A percentile compares a stretch with the other conserved stretches of the same genome.
These are phyloP conservation scores for Epiblema foenella DNA, from an alignment of 2,888 invertebrate species.

Conservation along the genomic window DNA sequence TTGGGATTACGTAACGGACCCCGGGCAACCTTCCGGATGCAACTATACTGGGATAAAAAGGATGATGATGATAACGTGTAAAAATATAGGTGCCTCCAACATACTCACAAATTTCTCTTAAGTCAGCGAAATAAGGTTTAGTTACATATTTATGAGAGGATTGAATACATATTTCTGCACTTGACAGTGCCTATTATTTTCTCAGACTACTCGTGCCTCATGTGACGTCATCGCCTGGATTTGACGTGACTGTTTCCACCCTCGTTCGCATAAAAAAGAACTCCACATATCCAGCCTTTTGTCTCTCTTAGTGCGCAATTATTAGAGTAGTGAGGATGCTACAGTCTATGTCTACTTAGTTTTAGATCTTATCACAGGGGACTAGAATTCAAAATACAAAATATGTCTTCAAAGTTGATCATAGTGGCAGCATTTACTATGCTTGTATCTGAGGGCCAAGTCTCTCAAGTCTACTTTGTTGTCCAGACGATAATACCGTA, in stretches of 20 bases:
- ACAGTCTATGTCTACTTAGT: not conserved
- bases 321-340: constrained; percentile 4
- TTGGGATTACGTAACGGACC: no score
- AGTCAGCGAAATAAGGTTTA: no score
- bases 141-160: no score
- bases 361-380: not conserved
- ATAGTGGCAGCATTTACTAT: constrained; percentile 1
- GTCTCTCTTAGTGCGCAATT: constrained; percentile 18
- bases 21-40: no score
- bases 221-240: constrained; percentile 29
- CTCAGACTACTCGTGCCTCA: not conserved
- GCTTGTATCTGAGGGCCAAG: not conserved
- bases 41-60: no score
- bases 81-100: no score
- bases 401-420: not conserved
- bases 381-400: not conserved
- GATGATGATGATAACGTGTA: no score
- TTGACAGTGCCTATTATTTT: constrained; percentile 10
- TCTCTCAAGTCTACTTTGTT: not conserved
- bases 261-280: constrained; percentile 18
- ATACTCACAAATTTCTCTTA: no score
- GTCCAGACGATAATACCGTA: not conserved
- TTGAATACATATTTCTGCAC: no score
- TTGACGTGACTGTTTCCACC: constrained; percentile 27
- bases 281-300: constrained; percentile 6